These are phyloP conservation scores for Xiphias gladius DNA, from an alignment of 2,113 vertebrate species.

Conservation along the genomic window DNA sequence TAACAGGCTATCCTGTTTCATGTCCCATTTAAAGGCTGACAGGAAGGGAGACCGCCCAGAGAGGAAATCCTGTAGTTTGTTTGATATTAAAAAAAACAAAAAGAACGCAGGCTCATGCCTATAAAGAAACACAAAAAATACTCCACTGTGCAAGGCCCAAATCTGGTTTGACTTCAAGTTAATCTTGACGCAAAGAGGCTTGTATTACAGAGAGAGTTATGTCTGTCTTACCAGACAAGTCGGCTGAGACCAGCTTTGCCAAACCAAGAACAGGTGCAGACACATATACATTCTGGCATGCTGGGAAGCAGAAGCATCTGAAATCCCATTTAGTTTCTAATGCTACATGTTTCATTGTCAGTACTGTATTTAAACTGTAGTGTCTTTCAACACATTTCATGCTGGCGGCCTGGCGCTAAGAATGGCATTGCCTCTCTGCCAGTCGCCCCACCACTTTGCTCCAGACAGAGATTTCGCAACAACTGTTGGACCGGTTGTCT, in stretches of 20 bases:
- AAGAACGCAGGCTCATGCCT: constrained; percentile 9
- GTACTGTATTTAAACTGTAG: not conserved
- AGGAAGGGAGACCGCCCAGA: constrained; percentile 51
- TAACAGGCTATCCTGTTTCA: constrained; percentile 60
- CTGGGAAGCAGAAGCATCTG: constrained; percentile 7
- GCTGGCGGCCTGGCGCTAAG: not conserved
- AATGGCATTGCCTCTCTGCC: not conserved
- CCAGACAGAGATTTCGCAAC: not conserved
- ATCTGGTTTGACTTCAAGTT: constrained; percentile 48
- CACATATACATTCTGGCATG: constrained; percentile 17
- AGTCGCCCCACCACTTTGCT: not conserved
- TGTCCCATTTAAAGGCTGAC: constrained; percentile 42
- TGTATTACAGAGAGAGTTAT: constrained; percentile 52
- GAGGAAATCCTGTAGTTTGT: constrained; percentile 67
- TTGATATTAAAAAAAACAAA: constrained; percentile 14
- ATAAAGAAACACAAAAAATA: constrained; percentile 29
- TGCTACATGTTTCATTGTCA: not conserved
- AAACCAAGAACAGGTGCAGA: constrained; percentile 54
- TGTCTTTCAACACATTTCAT: not conserved
- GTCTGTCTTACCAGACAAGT: constrained; percentile 36
- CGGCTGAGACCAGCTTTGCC: constrained; percentile 12
- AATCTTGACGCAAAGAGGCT: constrained; percentile 51
- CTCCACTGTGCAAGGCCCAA: constrained; percentile 15
- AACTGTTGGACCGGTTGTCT: not conserved
- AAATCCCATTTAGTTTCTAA: not conserved